Evolutionary conservation across 2,797 vertebrate species (phyloP).

Genomic region (Chloroceryle inda): DNA sequence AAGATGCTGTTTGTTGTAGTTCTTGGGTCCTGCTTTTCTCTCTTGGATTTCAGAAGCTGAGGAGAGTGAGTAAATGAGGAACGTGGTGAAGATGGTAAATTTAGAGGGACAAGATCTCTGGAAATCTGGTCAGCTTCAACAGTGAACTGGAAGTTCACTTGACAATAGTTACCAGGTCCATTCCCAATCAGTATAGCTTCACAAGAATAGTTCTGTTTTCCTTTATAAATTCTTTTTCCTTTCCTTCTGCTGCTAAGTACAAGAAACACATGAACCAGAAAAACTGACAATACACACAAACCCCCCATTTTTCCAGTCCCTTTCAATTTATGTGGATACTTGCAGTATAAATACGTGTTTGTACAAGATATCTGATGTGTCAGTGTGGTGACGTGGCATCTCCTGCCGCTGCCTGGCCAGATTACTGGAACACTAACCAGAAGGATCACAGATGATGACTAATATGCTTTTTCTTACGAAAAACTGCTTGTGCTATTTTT

Average conservation of each 20-base stretch:
- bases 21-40: not conserved
- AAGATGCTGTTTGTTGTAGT: too few relatives aligned
- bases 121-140: not conserved
- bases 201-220: not conserved
- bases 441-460: conserved; percentile 52
- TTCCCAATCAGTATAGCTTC: not conserved
- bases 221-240: not conserved
- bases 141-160: not conserved
- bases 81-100: not conserved
- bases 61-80: not conserved
- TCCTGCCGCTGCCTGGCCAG: not conserved
- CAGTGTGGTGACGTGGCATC: conserved; percentile 27
- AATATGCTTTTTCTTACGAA: not conserved
- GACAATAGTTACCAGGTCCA: not conserved
- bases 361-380: not conserved
- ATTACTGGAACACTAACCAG: not conserved
- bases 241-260: not conserved
- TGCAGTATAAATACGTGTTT: not conserved
- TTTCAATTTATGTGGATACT: not conserved
- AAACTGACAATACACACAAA: not conserved
- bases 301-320: not conserved
- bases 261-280: not conserved
- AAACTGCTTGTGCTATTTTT: conserved; percentile 34
- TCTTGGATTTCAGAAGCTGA: not conserved
- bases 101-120: not conserved